Percentiles rank a stretch among this genome's conserved stretches.
Evolutionary conservation across 2,113 vertebrate genomes (phyloP).

Genomic region (Cheilinus undulatus): DNA sequence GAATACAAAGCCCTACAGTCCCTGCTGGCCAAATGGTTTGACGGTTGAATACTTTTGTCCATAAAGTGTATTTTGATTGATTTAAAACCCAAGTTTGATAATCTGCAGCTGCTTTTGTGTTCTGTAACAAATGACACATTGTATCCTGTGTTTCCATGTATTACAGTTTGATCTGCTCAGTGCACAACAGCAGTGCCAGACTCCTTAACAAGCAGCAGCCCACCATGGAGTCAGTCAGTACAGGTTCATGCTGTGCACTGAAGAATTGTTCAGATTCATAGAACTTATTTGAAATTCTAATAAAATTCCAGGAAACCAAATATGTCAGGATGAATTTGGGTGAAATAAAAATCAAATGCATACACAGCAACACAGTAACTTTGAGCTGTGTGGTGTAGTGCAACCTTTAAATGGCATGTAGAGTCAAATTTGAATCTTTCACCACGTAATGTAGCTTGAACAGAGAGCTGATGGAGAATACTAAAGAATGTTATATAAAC

Average conservation of each 20-base stretch:
- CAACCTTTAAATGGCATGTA: background rate
- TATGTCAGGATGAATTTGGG: background rate
- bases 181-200: background rate
- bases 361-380: background rate
- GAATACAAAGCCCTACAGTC: no score
- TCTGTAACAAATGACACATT: background rate
- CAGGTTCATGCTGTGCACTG: background rate
- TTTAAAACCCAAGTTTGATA: background rate
- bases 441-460: background rate
- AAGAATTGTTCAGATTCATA: slow-evolving; percentile 7
- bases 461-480: background rate
- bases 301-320: background rate
- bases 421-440: background rate
- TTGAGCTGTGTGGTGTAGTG: background rate
- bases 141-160: background rate
- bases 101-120: background rate
- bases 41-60: no score
- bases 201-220: background rate
- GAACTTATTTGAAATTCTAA: background rate
- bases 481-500: no score
- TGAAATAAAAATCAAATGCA: background rate
- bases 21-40: no score
- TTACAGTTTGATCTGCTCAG: background rate
- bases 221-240: background rate
- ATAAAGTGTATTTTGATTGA: background rate